phyloP scores from a whole-genome alignment of 2,113 vertebrate species.

The Urocynchramus pylzowi region DNA sequence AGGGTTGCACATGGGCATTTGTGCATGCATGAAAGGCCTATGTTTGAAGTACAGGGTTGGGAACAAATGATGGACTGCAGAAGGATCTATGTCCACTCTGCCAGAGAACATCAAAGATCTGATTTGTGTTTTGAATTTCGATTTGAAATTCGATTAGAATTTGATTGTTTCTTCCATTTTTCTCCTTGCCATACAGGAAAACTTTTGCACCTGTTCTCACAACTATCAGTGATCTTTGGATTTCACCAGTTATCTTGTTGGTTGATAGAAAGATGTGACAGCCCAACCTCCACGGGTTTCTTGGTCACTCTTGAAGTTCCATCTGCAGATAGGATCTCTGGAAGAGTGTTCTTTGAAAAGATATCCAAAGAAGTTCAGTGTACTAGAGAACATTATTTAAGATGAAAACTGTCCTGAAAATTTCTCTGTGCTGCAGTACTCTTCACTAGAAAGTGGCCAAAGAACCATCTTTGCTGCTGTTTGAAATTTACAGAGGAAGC shows the following conservation, averaged over 20 bases:
- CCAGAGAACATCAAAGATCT: not conserved
- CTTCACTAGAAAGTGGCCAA: not conserved
- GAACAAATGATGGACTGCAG: not conserved
- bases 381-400: not conserved
- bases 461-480: not conserved
- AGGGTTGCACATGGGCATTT: rapidly evolving
- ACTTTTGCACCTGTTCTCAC: not conserved
- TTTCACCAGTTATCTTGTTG: not conserved
- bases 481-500: not conserved
- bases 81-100: not conserved
- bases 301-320: not conserved
- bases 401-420: not conserved
- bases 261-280: not conserved
- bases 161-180: not conserved
- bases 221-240: not conserved
- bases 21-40: rapidly evolving
- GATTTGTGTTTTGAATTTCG: too few relatives aligned
- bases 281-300: not conserved
- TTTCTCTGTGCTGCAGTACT: not conserved
- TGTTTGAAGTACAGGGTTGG: not conserved
- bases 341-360: not conserved
- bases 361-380: not conserved
- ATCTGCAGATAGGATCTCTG: not conserved
- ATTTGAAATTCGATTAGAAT: too few relatives aligned
- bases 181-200: not conserved